Percentiles rank a stretch among this genome's conserved stretches.
Conservation (phyloP, 2,888 invertebrate species). For the Tenthredo scrophulariae region DNA sequence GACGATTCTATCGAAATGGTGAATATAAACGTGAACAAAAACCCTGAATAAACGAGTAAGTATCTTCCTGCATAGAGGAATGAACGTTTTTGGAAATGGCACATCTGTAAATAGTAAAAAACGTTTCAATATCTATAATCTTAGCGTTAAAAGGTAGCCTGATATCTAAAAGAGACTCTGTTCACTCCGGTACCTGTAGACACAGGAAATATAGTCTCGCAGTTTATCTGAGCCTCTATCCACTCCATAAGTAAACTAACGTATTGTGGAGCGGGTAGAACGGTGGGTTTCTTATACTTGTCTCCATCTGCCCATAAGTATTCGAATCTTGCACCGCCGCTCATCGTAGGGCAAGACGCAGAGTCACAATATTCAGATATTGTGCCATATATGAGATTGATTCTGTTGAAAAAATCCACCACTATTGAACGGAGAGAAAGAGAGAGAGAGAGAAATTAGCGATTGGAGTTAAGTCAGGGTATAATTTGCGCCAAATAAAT, state of each 20-base stretch:
- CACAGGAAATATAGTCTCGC: constrained; percentile 91
- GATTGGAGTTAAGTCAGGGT: background rate
- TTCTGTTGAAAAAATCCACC: constrained; percentile 96
- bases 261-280: constrained; percentile 91
- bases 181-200: constrained; percentile 81
- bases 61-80: constrained; percentile 90
- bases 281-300: constrained; percentile 88
- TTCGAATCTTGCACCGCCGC: constrained; percentile 93
- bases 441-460: constrained; percentile 21
- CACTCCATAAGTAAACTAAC: constrained; percentile 93
- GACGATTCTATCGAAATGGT: constrained; percentile 94
- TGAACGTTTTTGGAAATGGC: constrained; percentile 93
- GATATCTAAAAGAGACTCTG: background rate
- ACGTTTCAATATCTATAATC: background rate
- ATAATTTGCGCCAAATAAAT: background rate
- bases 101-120: constrained; percentile 81
- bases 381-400: constrained; percentile 95
- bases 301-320: constrained; percentile 95
- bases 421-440: constrained; percentile 80
- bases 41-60: constrained; percentile 92
- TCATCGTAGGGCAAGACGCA: constrained; percentile 93
- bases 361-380: constrained; percentile 92
- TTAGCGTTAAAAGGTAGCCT: background rate
- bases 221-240: constrained; percentile 94
- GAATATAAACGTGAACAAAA: constrained; percentile 96